These are phyloP conservation scores for Microtus oregoni DNA, from an alignment of 2,113 vertebrate species.

Conservation along the genomic window DNA sequence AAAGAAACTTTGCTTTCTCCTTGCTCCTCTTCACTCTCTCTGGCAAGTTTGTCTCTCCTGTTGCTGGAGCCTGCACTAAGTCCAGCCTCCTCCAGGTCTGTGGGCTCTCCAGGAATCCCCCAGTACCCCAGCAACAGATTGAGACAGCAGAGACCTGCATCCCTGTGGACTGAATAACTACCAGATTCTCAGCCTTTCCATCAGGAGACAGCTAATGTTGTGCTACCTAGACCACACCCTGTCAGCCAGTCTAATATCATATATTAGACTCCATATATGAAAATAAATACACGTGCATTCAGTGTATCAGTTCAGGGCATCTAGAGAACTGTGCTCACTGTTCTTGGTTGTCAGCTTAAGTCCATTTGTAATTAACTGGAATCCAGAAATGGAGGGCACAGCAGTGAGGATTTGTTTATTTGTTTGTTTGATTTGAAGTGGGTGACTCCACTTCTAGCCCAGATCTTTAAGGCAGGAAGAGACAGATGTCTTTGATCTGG, in stretches of 20 bases:
- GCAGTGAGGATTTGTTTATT: not conserved
- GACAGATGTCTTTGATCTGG: not conserved
- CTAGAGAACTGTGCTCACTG: not conserved
- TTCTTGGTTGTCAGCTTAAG: not conserved
- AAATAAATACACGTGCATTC: not conserved
- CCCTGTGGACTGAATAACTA: not conserved
- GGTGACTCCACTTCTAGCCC: not conserved
- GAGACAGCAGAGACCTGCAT: not conserved
- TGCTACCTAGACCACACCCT: not conserved
- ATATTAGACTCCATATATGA: too few species aligned
- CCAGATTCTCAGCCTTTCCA: not conserved
- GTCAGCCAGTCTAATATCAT: not conserved
- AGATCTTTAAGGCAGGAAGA: not conserved
- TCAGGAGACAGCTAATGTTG: not conserved
- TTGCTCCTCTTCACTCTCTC: not conserved
- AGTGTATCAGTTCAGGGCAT: not conserved
- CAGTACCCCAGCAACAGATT: not conserved
- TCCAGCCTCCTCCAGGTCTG: not conserved
- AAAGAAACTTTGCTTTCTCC: not conserved
- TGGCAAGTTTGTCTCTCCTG: not conserved
- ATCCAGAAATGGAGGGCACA: not conserved
- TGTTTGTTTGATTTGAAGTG: not conserved
- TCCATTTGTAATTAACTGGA: not conserved
- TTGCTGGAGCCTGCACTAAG: not conserved
- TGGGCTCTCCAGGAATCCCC: not conserved